Evolutionary conservation across 2,888 invertebrate genomes (phyloP), one percentile per base, ranked within the genome.

Genomic region (Oscheius sp.): DNA sequence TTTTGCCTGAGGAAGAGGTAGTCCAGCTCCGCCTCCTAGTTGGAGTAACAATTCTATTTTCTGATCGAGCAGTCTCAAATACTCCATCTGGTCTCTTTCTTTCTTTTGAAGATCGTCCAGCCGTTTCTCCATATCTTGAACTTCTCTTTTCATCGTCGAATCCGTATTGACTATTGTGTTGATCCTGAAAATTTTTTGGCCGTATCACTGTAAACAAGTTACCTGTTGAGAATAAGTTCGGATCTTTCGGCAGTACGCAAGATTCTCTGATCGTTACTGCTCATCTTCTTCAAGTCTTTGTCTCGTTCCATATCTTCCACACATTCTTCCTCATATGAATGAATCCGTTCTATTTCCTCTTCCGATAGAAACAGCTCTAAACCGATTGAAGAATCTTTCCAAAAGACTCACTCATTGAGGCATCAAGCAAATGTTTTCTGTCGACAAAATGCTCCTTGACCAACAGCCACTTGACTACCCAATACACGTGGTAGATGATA

Each of bases 301-400:
- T 96, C 95, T 83, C 95, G 93, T 84, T 91, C 90, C 90, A 96
- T 95, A 42, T 96, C 96, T 90, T 98, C 97, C 63, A 98, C 95
- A 90, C 97, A 96, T 89, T 98, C 97, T 90, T 98, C 97, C 89
- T 98, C 97, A 90, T 97, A 98, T 89, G 98, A 96, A 89, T 96
- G 96, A 70, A 97, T 91, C 72, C 95, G 92, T 89, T 96, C 96
- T 91, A 96, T 93, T 89, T 96, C 96, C 86, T 96, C 96, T 77
- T 94, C 94, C 87, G 95, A 95, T 88, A 98, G 92, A 90, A 97
- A 97, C 73, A 98, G 91, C 90, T 98, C 92, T 92, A 90, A 97
- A 95, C 13, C 21, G 21, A 21, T 21, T 21, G 21, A 21, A 21
- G 21, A 21, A 21, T 21, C 21, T 21, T 21, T 21, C 21, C 21